Evolutionary conservation across 2,797 vertebrate species (phyloP), one percentile per base, ranked within the genome.

Genomic region (Enteromius trimaculatus): DNA sequence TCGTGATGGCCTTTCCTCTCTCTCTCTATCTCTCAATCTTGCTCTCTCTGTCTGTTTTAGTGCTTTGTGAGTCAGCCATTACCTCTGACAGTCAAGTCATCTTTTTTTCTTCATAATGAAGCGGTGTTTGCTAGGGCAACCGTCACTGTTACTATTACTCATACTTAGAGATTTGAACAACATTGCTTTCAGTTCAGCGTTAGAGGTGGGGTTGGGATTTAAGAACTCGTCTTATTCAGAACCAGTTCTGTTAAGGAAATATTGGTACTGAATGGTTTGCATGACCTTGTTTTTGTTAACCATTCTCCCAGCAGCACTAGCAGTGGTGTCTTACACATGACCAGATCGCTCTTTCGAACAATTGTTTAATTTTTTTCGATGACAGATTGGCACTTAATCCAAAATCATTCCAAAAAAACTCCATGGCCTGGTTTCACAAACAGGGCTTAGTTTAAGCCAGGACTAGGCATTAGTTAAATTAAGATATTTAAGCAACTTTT

Each of bases 61-160:
- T 31, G 19, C 72, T 68, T 42, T 74, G 58, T 66, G 68, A 68
- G 47, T 60, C 80, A 68, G 49, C 34, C 68, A 58, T 79, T 79
- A 75, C 26, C 72, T 81, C 39, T 74, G 11, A 34, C 51, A 64
- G 68, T 14, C 26, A 68, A 58, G 55, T 44, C n/a, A 47, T 58
- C 60, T 19, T 34, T 44, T 58, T 21, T 47, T 47, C 39, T 58
- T 80, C 21, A 60, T 75, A 37, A 58, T 60, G 55, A 44, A 80
- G 21, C 17, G 4, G 34, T 60, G 51, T 58, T 71, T 60, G 66
- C 37, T 3, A 29, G 60, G 66, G 13, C 37, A 31, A n/a, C 49
- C 51, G 8, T 44, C 11, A 9, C 66, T 60, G 9, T 55, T 70
- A 44, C 51, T 44, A 16, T 55, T 55, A 37, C 21, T 34, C 26